A percentile compares a stretch with the other conserved stretches of the same genome.
These are phyloP conservation scores for Perca schrenkii DNA, from an alignment of 2,113 vertebrate species.

Conservation along the genomic window DNA sequence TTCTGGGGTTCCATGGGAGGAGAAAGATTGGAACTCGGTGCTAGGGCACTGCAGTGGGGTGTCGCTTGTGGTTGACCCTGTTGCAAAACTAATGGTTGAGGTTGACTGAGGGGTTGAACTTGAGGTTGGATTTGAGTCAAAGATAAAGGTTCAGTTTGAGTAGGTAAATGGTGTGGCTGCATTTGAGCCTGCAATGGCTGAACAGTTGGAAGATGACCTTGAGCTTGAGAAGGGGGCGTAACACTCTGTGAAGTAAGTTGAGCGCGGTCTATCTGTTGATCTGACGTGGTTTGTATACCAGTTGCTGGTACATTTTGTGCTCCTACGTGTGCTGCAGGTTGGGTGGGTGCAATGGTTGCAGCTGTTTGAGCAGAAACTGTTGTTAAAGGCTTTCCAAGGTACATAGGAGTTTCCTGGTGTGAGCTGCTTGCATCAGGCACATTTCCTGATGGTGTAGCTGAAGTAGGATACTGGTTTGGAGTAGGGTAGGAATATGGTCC, in stretches of 20 bases:
- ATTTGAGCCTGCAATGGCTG: conserved; percentile 73
- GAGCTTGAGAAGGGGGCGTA: conserved; percentile 61
- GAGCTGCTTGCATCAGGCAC: conserved; percentile 66
- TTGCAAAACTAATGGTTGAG: conserved; percentile 67
- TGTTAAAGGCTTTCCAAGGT: conserved; percentile 90
- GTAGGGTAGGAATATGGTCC: conserved; percentile 89
- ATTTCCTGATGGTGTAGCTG: conserved; percentile 75
- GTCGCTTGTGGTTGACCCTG: conserved; percentile 73
- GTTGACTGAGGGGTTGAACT: conserved; percentile 66
- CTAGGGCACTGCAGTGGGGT: conserved; percentile 47
- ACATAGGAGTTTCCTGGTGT: conserved; percentile 89
- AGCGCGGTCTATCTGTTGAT: conserved; percentile 78
- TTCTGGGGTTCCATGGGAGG: conserved; percentile 85
- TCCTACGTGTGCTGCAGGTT: conserved; percentile 59
- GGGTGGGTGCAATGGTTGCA: conserved; percentile 64
- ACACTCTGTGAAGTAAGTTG: conserved; percentile 63
- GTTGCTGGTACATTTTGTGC: conserved; percentile 58
- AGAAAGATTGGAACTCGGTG: conserved; percentile 64
- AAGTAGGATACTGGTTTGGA: conserved; percentile 83
- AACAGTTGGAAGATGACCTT: conserved; percentile 60
- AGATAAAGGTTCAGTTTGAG: conserved; percentile 82
- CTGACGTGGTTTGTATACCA: conserved; percentile 62
- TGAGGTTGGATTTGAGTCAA: conserved; percentile 78
- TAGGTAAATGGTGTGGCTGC: conserved; percentile 74
- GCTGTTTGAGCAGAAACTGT: conserved; percentile 62